Conservation (phyloP, 92 coral and sea anemone genomes). For the Desmophyllum pertusum region DNA sequence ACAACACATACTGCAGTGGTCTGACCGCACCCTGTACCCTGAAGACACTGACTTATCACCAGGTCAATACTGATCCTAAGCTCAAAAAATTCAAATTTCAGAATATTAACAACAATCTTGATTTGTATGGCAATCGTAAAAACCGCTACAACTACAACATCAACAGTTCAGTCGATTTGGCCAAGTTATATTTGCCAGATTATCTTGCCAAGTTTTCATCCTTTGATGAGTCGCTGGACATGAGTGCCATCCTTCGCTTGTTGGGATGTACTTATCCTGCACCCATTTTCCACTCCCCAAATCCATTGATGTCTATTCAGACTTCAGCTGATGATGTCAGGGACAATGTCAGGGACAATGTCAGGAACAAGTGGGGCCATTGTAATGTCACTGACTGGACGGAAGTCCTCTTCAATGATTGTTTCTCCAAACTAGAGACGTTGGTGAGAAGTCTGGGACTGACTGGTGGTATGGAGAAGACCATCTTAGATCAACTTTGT, state of each 20-base stretch:
- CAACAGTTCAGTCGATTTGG: conserved; percentile 7
- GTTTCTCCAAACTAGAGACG: background rate
- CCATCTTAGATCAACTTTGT: background rate
- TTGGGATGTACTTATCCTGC: background rate
- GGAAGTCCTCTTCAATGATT: background rate
- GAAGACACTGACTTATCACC: background rate
- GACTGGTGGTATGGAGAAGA: background rate
- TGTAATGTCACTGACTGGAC: conserved; percentile 3
- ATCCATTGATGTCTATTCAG: conserved; percentile 1
- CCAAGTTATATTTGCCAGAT: conserved; percentile 5
- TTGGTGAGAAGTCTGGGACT: background rate
- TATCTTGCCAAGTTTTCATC: background rate
- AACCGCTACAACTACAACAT: conserved; percentile 3
- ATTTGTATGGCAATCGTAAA: background rate
- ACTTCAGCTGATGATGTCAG: background rate
- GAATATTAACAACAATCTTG: conserved; percentile 7
- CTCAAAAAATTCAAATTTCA: background rate
- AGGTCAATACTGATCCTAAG: background rate
- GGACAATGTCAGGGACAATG: conserved; percentile 3
- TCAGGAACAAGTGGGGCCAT: conserved; percentile 7
- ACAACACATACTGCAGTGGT: background rate
- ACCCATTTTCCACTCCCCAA: background rate
- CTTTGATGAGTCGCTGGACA: conserved; percentile 11
- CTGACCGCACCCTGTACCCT: background rate
- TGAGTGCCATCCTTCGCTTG: background rate